Evolutionary conservation across 2,113 vertebrate species (phyloP), one percentile per base, ranked within the genome.

Genomic region (Chionomys nivalis): DNA sequence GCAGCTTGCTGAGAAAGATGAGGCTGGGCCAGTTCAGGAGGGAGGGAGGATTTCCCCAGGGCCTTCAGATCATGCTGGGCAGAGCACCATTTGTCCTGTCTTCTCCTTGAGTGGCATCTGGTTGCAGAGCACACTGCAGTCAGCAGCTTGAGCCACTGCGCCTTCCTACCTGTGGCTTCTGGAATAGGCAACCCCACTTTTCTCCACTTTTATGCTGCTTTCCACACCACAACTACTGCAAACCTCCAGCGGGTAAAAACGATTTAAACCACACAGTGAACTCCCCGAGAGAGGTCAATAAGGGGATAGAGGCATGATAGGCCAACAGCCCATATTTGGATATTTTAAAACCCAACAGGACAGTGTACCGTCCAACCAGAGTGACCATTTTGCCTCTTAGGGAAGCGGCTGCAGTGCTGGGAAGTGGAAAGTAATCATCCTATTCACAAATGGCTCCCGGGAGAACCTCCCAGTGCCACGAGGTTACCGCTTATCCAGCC

Each of bases 261-360:
- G 31, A 31, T 78, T 85, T 72, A 72, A 72, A 42, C 13, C 24
- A 23, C 23, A 8, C 28, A 21, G 23, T 61, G 36, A 73, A 70
- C 44, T 78, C 7, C 5, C 7, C 7, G 0, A 19, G 61, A 70
- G 93, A 90, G 61, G 73, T 3, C 24, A 58, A 12, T 55, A 78
- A 66, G n/a, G 33, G 66, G 73, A 78, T 23, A 28, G 90, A 19
- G 26, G 44, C 11, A 36, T 16, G 68, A 83, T 4, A 23, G 49
- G 58, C 52, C 31, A 76, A 86, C 0, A 12, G 61, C 24, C 36
- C 65, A 12, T 61, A 76, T 49, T 79, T 49, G 14, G 8, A 39
- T 72, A 55, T 95, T 94, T 97, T 39, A 76, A 87, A 94, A 95
- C 89, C 87, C 82, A 44, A 73, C 72, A 77, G 24, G 73, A 61